Conservation (phyloP, 1,140 invertebrate species). For the Pararge aegeria region DNA sequence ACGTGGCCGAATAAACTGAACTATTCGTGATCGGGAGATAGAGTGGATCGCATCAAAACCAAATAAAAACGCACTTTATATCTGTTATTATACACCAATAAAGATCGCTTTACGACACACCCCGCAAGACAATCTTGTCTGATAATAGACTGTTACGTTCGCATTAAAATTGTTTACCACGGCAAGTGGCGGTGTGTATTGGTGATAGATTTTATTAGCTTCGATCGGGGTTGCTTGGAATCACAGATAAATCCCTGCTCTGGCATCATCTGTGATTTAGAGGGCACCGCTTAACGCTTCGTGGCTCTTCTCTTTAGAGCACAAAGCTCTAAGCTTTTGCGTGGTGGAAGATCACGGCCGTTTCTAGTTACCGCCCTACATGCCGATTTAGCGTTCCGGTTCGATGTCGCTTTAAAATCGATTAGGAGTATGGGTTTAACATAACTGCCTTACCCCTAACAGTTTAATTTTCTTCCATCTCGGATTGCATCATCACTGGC, state of each 20-base stretch:
- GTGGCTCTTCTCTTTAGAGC: too few species aligned
- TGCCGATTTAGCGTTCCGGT: too few species aligned
- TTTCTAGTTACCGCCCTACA: too few species aligned
- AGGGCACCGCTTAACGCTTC: too few species aligned
- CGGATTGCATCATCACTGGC: too few species aligned
- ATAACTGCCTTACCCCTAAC: too few species aligned
- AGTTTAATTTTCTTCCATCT: too few species aligned
- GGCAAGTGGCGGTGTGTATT: constrained; percentile 5
- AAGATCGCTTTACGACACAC: constrained; percentile 58
- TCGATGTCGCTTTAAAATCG: too few species aligned
- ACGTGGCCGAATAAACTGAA: constrained; percentile 37
- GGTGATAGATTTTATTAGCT: constrained; percentile 4
- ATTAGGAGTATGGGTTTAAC: too few species aligned
- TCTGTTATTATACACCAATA: constrained; percentile 64
- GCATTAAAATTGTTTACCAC: constrained; percentile 64
- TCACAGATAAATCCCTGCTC: background rate
- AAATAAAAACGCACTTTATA: constrained; percentile 58
- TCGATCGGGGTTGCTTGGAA: background rate
- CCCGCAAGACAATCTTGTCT: constrained; percentile 55
- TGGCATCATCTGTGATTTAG: too few species aligned
- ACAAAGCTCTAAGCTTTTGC: too few species aligned
- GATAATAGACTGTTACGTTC: constrained; percentile 48
- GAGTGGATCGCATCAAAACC: constrained; percentile 41
- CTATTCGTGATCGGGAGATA: constrained; percentile 45
- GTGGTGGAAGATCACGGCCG: too few species aligned